Evolutionary conservation across 2,888 invertebrate species (phyloP), one percentile per base, ranked within the genome.

Genomic region (Nymphalis urticae): DNA sequence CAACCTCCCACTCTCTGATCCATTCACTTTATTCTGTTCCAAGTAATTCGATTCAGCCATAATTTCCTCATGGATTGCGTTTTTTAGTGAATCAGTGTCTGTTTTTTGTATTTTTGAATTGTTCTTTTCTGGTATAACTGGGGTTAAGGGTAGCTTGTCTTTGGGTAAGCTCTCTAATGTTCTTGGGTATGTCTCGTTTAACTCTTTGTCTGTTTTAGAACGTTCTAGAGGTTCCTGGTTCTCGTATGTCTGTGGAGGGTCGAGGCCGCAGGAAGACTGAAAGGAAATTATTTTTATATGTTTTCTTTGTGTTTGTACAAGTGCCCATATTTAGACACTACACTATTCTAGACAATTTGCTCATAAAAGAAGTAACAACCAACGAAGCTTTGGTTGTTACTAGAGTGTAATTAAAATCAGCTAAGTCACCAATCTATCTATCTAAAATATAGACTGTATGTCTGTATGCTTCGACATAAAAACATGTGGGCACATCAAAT

Each of bases 251-350:
- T 91, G 92, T 0, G 90, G 86, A 0, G 88, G 79, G 47, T 92
- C 90, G 0, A 90, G 79, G n/a, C 86, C 90, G 77, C 88, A 92
- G 0, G 87, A 88, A 3, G 88, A 86, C 91, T 87, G 82, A 5
- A 76, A 78, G 8, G 8, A n/a, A n/a, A 36, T n/a, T n/a, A 16
- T 27, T 16, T 16, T 7, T 21, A 51, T 51, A 21, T 9, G 10
- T 21, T 21, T 6, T 32, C 5, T 32, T 32, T 32, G 27, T 32
- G 27, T 32, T 32, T 32, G 6, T 6, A 32, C 27, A 32, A 32
- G 27, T 32, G 27, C 27, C 5, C 6, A 32, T 5, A 32, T 32
- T 1, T 32, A 32, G 27, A 32, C 5, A 32, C 27, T 32, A 32
- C 6, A 32, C 27, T 32, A 32, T 32, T 32, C 6, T 32, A 32